Conservation (phyloP, 30 jellyfish, hydroid and myxozoan genomes). For the Rhopilema esculentum region DNA sequence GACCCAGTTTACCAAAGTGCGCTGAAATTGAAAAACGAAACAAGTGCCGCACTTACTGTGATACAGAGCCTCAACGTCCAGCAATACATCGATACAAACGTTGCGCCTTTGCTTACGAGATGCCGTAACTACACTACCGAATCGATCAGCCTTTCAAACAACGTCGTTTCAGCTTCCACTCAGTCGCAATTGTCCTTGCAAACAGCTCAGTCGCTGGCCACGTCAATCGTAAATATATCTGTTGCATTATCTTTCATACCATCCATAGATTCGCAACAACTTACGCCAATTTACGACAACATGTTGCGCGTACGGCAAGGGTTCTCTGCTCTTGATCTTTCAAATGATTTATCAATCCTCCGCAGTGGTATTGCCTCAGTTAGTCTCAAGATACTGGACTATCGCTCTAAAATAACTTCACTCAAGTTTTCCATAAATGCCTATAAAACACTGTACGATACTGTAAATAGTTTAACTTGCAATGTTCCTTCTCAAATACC, state of each 20-base stretch:
- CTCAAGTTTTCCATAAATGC: slow-evolving; percentile 31
- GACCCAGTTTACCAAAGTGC: slow-evolving; percentile 46
- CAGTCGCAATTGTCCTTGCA: slow-evolving; percentile 41
- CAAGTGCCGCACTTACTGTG: slow-evolving; percentile 32
- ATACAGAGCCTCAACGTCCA: slow-evolving; percentile 44
- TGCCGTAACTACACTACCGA: slow-evolving; percentile 59
- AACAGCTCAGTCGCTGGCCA: slow-evolving; percentile 30
- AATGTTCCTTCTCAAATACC: slow-evolving; percentile 63
- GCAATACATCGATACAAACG: slow-evolving; percentile 42
- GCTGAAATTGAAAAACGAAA: slow-evolving; percentile 32
- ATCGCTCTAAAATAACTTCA: slow-evolving; percentile 43
- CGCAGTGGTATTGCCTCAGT: slow-evolving; percentile 26
- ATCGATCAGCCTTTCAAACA: slow-evolving; percentile 4
- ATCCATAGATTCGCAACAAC: slow-evolving; percentile 32
- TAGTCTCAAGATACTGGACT: background rate
- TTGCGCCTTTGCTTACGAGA: slow-evolving; percentile 57
- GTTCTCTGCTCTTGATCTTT: slow-evolving; percentile 50
- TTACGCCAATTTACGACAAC: slow-evolving; percentile 53
- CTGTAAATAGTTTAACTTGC: slow-evolving; percentile 30
- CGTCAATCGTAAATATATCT: slow-evolving; percentile 11
- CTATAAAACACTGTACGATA: slow-evolving; percentile 14
- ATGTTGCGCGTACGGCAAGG: slow-evolving; percentile 43
- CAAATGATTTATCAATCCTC: slow-evolving; percentile 40
- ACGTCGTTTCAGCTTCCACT: slow-evolving; percentile 8
- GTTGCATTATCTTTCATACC: slow-evolving; percentile 27